Conservation (phyloP, 2,113 vertebrate genomes). For the Leiothrix lutea region DNA sequence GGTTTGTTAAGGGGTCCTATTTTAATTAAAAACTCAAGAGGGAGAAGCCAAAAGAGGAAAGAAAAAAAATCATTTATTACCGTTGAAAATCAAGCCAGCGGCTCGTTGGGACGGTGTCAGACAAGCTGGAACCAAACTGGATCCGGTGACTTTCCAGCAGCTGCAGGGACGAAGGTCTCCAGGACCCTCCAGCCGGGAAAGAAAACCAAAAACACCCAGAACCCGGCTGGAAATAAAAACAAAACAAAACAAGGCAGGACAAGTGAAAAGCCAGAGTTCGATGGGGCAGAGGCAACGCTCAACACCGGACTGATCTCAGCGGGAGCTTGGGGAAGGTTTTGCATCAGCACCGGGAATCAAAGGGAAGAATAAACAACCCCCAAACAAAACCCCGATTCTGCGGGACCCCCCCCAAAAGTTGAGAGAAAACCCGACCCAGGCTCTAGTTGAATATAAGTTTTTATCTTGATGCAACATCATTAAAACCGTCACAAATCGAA, state of each 20-base stretch:
- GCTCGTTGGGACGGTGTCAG: background rate
- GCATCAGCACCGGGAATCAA: background rate
- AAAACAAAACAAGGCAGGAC: background rate
- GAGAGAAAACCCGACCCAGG: slow-evolving; percentile 46
- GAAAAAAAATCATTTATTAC: background rate
- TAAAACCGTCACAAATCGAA: slow-evolving; percentile 66
- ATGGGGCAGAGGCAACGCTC: rapidly evolving
- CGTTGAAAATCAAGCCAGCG: background rate
- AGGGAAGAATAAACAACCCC: background rate
- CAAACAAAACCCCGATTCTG: background rate
- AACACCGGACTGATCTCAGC: background rate
- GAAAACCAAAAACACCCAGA: background rate
- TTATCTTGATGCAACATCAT: slow-evolving; percentile 66
- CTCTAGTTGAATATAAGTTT: slow-evolving; percentile 56
- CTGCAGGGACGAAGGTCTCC: background rate
- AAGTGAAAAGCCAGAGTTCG: background rate
- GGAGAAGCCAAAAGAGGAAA: background rate
- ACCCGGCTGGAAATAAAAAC: background rate
- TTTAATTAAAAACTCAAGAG: background rate
- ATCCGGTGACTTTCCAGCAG: background rate
- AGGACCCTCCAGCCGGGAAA: background rate
- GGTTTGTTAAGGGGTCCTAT: background rate
- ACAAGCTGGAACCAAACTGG: background rate
- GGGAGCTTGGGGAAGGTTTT: background rate
- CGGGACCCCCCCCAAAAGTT: too few species aligned